Percentiles rank a stretch among this genome's conserved stretches.
phyloP scores from a whole-genome alignment of 1,140 invertebrate genomes.

The Lethrus apterus region DNA sequence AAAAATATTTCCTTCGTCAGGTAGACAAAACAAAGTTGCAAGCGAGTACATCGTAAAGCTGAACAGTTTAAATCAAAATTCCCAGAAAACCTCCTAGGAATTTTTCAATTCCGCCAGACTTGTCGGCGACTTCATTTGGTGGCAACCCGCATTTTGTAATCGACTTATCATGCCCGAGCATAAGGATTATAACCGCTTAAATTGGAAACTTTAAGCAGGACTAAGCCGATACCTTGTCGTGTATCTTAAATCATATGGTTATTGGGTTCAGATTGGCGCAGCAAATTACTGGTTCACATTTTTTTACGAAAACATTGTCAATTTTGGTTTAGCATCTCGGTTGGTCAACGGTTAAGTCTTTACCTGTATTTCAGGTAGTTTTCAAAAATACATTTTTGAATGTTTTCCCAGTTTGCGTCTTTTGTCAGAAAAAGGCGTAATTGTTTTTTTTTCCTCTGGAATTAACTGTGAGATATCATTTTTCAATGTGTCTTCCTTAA shows the following conservation, averaged over 20 bases:
- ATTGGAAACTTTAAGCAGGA: no score
- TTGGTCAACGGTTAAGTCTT: no score
- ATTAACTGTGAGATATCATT: no score
- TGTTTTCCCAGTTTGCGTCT: not conserved
- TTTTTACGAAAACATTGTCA: conserved; percentile 4
- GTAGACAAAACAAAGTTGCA: no score
- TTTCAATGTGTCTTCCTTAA: no score
- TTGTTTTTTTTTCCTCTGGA: not conserved
- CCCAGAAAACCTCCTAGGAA: conserved; percentile 20
- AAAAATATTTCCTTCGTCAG: conserved; percentile 1
- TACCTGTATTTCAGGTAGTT: conserved; percentile 12
- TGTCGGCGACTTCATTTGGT: conserved; percentile 4
- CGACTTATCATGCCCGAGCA: conserved; percentile 1
- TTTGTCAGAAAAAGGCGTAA: conserved; percentile 2
- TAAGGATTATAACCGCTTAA: no score
- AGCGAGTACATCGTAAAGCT: conserved; percentile 19
- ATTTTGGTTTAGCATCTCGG: conserved; percentile 1
- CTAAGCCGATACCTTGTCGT: no score
- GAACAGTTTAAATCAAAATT: conserved; percentile 24
- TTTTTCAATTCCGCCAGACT: conserved; percentile 18
- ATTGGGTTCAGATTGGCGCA: no score
- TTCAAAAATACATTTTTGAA: not conserved
- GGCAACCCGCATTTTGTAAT: not conserved
- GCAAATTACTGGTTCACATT: no score
- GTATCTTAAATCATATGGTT: no score